These are phyloP conservation scores for Scleropages formosus DNA, from an alignment of 2,797 vertebrate species.

Conservation along the genomic window DNA sequence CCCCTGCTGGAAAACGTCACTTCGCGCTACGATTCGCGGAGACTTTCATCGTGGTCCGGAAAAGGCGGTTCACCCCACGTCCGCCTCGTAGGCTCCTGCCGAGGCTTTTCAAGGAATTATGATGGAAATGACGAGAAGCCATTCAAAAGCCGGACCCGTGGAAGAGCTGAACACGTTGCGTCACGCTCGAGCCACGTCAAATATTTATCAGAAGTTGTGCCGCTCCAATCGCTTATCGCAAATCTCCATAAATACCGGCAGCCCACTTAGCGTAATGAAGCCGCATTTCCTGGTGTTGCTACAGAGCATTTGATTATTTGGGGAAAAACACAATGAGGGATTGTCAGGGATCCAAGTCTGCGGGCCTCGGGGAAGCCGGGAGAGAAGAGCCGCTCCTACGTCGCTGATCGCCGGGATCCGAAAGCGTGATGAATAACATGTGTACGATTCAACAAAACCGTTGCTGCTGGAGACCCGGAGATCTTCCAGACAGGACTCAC, in stretches of 20 bases:
- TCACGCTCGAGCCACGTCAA: neutral
- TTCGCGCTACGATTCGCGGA: neutral
- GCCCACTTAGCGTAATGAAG: constrained; percentile 10
- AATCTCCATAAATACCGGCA: neutral
- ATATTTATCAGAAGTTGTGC: neutral
- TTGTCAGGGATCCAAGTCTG: neutral
- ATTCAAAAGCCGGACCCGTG: neutral
- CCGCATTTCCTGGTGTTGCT: constrained; percentile 2
- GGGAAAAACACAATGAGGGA: constrained; percentile 1
- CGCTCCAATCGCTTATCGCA: neutral
- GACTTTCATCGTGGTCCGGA: neutral
- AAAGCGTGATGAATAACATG: neutral
- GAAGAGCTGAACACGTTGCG: neutral
- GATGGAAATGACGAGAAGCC: neutral
- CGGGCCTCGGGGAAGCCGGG: neutral
- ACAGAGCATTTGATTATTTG: constrained; percentile 3
- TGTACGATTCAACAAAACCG: constrained; percentile 9
- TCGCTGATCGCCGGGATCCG: neutral
- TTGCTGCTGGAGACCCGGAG: neutral
- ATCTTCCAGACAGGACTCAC: neutral
- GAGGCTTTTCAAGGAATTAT: neutral
- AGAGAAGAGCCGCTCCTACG: neutral
- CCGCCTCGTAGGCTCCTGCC: neutral
- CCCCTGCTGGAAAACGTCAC: neutral
- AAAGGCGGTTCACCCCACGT: constrained; percentile 8